Conservation (phyloP, 2,113 vertebrate genomes). For the Cololabis saira region DNA sequence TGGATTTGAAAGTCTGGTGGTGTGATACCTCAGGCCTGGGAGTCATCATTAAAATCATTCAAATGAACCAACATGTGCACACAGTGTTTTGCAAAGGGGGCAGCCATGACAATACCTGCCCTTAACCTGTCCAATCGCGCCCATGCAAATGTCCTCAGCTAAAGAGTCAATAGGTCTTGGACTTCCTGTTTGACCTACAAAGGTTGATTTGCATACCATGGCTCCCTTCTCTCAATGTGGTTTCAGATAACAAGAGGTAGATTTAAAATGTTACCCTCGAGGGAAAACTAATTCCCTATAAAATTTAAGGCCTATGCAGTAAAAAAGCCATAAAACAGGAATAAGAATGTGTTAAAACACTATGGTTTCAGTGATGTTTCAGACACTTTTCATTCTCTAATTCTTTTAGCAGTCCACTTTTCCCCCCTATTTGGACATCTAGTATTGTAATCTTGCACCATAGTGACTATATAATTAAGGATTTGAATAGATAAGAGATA, state of each 20-base stretch:
- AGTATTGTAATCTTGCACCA: slow-evolving; percentile 9
- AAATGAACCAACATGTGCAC: slow-evolving; percentile 76
- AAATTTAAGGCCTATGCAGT: background rate
- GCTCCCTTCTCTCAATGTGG: slow-evolving; percentile 68
- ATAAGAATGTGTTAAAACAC: background rate
- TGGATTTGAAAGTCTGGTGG: slow-evolving; percentile 50
- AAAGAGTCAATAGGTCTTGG: slow-evolving; percentile 60
- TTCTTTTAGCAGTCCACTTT: background rate
- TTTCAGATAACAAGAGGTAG: slow-evolving; percentile 71
- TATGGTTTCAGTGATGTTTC: background rate
- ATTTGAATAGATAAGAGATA: slow-evolving; percentile 46
- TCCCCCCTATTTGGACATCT: background rate
- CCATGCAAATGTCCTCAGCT: slow-evolving; percentile 74
- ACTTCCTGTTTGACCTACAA: slow-evolving; percentile 59
- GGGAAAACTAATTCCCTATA: slow-evolving; percentile 48
- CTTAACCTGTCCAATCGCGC: slow-evolving; percentile 75
- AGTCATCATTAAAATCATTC: slow-evolving; percentile 74
- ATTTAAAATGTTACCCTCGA: slow-evolving; percentile 63
- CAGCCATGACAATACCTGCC: slow-evolving; percentile 61
- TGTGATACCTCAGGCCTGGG: slow-evolving; percentile 43
- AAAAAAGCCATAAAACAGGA: background rate
- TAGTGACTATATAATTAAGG: slow-evolving; percentile 14
- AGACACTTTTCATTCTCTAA: background rate
- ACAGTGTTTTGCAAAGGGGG: slow-evolving; percentile 76
- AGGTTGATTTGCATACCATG: slow-evolving; percentile 70